These are phyloP conservation scores for Drosophila cracens DNA, from an alignment of 2,888 invertebrate genomes.

Conservation along the genomic window DNA sequence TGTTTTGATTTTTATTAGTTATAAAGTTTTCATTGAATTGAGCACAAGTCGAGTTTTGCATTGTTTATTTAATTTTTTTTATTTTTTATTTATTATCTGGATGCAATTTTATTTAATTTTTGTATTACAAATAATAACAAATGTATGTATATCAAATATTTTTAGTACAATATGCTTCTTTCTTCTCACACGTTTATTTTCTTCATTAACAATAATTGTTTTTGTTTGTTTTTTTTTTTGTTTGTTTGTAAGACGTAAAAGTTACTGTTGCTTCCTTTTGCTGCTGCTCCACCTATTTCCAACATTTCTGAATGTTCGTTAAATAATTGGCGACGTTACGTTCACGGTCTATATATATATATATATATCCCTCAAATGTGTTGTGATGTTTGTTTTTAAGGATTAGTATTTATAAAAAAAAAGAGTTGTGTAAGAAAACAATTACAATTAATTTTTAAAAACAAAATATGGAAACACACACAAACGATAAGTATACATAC, in stretches of 20 bases:
- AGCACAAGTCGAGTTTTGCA: slow-evolving; percentile 25
- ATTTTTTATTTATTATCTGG: slow-evolving; percentile 75
- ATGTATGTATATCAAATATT: slow-evolving; percentile 78
- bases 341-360: slow-evolving; percentile 60
- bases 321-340: slow-evolving; percentile 77
- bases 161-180: slow-evolving; percentile 76
- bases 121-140: slow-evolving; percentile 78
- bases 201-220: slow-evolving; percentile 75
- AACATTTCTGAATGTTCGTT: slow-evolving; percentile 47
- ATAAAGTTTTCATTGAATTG: not conserved
- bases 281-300: slow-evolving; percentile 36
- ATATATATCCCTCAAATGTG: slow-evolving; percentile 43
- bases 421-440: slow-evolving; percentile 37
- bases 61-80: slow-evolving; percentile 53
- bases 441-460: slow-evolving; percentile 49
- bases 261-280: slow-evolving; percentile 55
- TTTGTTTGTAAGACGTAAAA: slow-evolving; percentile 68
- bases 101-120: slow-evolving; percentile 78
- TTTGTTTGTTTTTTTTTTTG: slow-evolving; percentile 29
- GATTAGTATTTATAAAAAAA: slow-evolving; percentile 31
- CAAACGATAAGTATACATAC: slow-evolving; percentile 56
- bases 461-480: slow-evolving; percentile 64
- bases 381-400: slow-evolving; percentile 52
- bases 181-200: slow-evolving; percentile 55
- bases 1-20: not conserved